These are phyloP conservation scores for Eubucco bourcierii DNA, from an alignment of 2,113 vertebrate species.

Conservation along the genomic window DNA sequence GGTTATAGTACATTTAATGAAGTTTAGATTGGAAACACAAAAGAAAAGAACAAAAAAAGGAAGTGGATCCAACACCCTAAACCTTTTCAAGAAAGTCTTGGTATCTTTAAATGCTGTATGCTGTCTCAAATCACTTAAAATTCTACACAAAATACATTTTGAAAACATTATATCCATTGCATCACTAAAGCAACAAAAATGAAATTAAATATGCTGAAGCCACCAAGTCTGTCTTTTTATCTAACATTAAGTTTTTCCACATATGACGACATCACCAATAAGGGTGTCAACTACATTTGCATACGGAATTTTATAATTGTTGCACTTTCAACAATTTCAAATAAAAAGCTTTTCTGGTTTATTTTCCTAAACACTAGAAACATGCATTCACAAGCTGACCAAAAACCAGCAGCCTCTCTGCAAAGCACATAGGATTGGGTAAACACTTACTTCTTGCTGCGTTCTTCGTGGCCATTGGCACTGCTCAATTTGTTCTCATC, in stretches of 20 bases:
- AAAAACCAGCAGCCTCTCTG: neutral
- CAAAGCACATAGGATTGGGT: accelerated
- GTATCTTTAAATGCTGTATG: neutral
- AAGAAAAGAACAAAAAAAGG: neutral
- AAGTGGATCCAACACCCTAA: neutral
- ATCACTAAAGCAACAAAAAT: neutral
- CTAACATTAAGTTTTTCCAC: neutral
- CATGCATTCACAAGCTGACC: accelerated
- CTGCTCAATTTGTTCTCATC: slow-evolving; percentile 93
- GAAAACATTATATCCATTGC: neutral
- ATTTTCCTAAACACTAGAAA: neutral
- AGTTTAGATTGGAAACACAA: neutral
- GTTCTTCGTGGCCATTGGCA: slow-evolving; percentile 91
- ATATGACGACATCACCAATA: neutral
- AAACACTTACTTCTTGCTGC: slow-evolving; percentile 90
- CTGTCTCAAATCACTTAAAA: neutral
- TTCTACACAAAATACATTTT: neutral
- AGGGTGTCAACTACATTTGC: neutral
- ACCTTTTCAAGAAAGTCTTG: neutral
- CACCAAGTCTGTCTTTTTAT: neutral
- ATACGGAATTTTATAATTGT: neutral
- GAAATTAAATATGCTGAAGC: neutral
- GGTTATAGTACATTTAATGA: accelerated
- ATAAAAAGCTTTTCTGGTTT: neutral
- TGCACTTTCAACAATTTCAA: neutral